These are phyloP conservation scores for Poeciliopsis paucimaculata DNA, from an alignment of 2,797 vertebrate genomes.

Conservation along the genomic window DNA sequence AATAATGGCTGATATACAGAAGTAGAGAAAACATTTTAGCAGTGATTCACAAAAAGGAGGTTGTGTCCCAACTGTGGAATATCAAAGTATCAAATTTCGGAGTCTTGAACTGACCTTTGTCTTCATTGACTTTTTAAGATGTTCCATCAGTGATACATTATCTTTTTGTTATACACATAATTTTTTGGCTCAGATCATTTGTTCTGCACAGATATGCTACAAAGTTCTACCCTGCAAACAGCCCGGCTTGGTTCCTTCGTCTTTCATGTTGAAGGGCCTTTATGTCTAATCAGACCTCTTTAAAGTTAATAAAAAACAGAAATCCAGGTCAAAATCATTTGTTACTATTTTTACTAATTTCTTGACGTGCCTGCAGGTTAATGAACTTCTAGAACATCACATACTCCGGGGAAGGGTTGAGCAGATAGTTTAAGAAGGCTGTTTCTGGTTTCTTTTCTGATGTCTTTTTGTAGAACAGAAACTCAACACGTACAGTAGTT, in stretches of 20 bases:
- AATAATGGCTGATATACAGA: not conserved
- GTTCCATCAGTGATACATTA: not conserved
- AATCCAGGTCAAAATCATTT: not conserved
- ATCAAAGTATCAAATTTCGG: not conserved
- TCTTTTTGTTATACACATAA: not conserved
- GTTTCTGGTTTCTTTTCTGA: constrained; percentile 34
- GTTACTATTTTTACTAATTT: not conserved
- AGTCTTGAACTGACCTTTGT: not conserved
- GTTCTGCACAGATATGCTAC: not conserved
- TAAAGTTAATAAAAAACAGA: not conserved
- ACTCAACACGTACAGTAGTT: constrained; percentile 56
- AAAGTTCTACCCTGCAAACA: not conserved
- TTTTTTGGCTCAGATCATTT: too few species aligned
- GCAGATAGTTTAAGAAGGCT: constrained; percentile 47
- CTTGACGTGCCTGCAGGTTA: constrained; percentile 7
- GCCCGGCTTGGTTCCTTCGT: not conserved
- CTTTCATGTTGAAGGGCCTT: not conserved
- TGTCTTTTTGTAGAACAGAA: constrained; percentile 43
- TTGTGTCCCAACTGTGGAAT: not conserved
- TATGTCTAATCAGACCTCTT: not conserved
- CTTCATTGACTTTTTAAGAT: not conserved
- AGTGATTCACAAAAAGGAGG: not conserved
- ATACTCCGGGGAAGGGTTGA: constrained; percentile 29
- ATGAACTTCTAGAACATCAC: constrained; percentile 11
- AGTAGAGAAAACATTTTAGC: not conserved